Conservation (phyloP, 2,888 invertebrate species). For the Fragum fragum region DNA sequence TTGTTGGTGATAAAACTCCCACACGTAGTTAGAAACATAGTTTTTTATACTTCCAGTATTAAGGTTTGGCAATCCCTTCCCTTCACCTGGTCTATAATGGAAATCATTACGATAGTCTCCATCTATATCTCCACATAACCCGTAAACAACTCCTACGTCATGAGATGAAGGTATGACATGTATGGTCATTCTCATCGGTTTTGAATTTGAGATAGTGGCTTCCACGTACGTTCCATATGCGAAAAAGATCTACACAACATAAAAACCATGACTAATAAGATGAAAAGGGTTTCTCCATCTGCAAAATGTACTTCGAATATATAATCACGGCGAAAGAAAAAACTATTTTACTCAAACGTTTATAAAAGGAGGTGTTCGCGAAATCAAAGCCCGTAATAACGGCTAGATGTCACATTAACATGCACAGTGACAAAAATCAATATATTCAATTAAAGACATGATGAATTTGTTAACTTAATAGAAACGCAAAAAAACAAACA, state of each 20-base stretch:
- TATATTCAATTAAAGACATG: too few species aligned
- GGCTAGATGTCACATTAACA: too few species aligned
- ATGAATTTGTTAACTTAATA: too few species aligned
- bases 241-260: neutral
- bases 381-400: too few species aligned
- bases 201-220: neutral
- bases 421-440: too few species aligned
- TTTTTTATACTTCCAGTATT: neutral
- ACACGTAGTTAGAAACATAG: neutral
- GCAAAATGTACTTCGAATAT: neutral
- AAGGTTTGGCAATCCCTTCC: neutral
- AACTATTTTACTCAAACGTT: too few species aligned
- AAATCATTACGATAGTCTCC: neutral
- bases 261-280: neutral
- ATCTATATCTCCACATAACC: neutral
- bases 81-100: slow-evolving; percentile 4
- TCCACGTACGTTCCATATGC: slow-evolving; percentile 10
- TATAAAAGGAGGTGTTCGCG: too few species aligned
- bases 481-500: too few species aligned
- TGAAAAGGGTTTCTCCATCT: too few species aligned
- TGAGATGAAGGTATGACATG: neutral
- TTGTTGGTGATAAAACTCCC: slow-evolving; percentile 1
- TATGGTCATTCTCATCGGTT: neutral
- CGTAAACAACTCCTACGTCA: neutral
- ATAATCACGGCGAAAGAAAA: too few species aligned